Conservation (phyloP, 2,888 invertebrate genomes). For the Drosophila falleni region DNA sequence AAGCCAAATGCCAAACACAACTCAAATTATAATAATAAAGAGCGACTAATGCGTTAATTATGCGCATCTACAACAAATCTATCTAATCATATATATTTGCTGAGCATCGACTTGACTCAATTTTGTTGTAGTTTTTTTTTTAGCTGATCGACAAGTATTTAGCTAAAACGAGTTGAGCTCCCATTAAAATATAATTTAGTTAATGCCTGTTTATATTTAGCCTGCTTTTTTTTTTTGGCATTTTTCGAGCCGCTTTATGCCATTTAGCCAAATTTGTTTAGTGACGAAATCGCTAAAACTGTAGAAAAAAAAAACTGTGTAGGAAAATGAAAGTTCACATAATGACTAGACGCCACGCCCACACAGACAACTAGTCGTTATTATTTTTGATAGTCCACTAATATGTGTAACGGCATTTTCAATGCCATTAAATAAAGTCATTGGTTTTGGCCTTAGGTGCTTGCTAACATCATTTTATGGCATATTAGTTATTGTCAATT, state of each 20-base stretch:
- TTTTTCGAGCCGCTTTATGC: slow-evolving; percentile 19
- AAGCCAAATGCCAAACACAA: slow-evolving; percentile 24
- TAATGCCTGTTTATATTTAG: slow-evolving; percentile 58
- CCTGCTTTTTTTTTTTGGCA: slow-evolving; percentile 3
- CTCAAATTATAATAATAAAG: slow-evolving; percentile 68
- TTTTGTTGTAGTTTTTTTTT: neutral
- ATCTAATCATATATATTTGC: slow-evolving; percentile 60
- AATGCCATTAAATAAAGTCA: slow-evolving; percentile 16
- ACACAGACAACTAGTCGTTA: slow-evolving; percentile 4
- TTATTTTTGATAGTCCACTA: neutral
- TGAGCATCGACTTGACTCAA: neutral
- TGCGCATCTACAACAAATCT: slow-evolving; percentile 60
- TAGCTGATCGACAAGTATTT: slow-evolving; percentile 29
- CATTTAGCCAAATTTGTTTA: slow-evolving; percentile 31
- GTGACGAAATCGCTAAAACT: slow-evolving; percentile 26
- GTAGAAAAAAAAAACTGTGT: neutral
- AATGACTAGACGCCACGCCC: slow-evolving; percentile 45
- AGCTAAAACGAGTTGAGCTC: slow-evolving; percentile 36
- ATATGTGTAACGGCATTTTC: slow-evolving; percentile 15
- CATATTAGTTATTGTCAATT: slow-evolving; percentile 1
- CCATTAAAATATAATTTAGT: slow-evolving; percentile 69
- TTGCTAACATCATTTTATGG: slow-evolving; percentile 5
- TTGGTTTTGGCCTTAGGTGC: slow-evolving; percentile 1
- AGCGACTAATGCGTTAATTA: slow-evolving; percentile 71
- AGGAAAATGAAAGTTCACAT: slow-evolving; percentile 47